These are phyloP conservation scores for Epicauta chinensis DNA, from an alignment of 1,140 invertebrate genomes.

Conservation along the genomic window DNA sequence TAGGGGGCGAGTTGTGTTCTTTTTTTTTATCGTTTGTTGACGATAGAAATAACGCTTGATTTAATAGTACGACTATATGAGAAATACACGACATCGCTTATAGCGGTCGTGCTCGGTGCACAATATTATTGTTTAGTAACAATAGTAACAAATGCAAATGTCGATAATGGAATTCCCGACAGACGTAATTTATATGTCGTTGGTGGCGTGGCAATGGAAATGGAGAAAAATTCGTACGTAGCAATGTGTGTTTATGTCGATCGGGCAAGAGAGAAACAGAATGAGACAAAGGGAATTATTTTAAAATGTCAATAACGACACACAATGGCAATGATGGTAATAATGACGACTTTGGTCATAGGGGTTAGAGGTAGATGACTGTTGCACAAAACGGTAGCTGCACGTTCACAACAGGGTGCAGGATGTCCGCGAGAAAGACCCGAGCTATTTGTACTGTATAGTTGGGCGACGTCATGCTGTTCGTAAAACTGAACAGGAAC, in stretches of 20 bases:
- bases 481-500: too few relatives aligned
- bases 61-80: constrained; percentile 19
- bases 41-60: constrained; percentile 3
- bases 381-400: constrained; percentile 8
- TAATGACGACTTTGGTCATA: constrained; percentile 4
- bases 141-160: constrained; percentile 27
- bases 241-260: too few relatives aligned
- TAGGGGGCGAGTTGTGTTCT: neutral
- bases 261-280: too few relatives aligned
- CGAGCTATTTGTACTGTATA: too few relatives aligned
- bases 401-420: constrained; percentile 11
- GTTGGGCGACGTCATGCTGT: too few relatives aligned
- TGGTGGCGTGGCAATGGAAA: constrained; percentile 1
- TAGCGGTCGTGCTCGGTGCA: constrained; percentile 18
- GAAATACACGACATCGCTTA: constrained; percentile 8
- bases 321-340: neutral
- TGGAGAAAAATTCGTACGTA: too few relatives aligned
- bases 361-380: constrained; percentile 22
- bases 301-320: too few relatives aligned
- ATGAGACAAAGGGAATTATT: too few relatives aligned
- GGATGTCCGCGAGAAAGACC: neutral
- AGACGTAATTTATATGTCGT: constrained; percentile 18
- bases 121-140: constrained; percentile 25
- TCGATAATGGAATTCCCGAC: constrained; percentile 22
- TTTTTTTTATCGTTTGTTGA: neutral